These are phyloP conservation scores for Hirundo rustica DNA, from an alignment of 2,797 vertebrate species.

Conservation along the genomic window DNA sequence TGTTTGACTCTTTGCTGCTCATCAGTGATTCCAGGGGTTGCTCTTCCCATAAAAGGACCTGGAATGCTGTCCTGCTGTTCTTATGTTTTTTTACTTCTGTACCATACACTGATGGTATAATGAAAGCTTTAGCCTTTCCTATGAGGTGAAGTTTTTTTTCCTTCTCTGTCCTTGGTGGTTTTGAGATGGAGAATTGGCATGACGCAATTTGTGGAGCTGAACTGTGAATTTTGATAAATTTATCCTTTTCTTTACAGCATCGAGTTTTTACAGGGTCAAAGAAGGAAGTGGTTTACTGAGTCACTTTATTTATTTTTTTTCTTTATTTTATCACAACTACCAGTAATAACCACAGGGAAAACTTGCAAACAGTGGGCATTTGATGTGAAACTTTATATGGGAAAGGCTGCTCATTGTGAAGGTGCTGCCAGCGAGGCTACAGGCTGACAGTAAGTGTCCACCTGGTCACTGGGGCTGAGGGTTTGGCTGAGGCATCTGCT, in stretches of 20 bases:
- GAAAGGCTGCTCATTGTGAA: background rate
- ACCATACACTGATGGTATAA: fast-evolving
- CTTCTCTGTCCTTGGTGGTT: background rate
- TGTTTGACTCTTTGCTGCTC: background rate
- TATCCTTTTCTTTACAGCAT: background rate
- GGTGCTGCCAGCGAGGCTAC: background rate
- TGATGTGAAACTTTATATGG: background rate
- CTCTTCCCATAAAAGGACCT: background rate
- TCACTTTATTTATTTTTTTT: background rate
- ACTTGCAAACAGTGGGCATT: background rate
- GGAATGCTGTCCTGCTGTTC: background rate
- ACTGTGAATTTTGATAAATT: background rate
- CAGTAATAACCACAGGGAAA: conserved; percentile 37
- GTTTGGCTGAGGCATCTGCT: background rate
- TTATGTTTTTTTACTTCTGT: background rate
- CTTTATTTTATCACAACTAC: conserved; percentile 35
- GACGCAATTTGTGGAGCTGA: background rate
- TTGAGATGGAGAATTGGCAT: background rate
- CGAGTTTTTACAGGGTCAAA: background rate
- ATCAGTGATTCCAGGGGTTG: background rate
- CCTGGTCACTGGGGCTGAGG: background rate
- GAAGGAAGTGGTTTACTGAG: conserved; percentile 66
- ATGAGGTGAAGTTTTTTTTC: background rate
- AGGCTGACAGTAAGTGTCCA: conserved; percentile 6
- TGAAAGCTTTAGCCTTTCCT: background rate